phyloP scores from a whole-genome alignment of 2,888 invertebrate genomes.

The Drosophila setosimentum region DNA sequence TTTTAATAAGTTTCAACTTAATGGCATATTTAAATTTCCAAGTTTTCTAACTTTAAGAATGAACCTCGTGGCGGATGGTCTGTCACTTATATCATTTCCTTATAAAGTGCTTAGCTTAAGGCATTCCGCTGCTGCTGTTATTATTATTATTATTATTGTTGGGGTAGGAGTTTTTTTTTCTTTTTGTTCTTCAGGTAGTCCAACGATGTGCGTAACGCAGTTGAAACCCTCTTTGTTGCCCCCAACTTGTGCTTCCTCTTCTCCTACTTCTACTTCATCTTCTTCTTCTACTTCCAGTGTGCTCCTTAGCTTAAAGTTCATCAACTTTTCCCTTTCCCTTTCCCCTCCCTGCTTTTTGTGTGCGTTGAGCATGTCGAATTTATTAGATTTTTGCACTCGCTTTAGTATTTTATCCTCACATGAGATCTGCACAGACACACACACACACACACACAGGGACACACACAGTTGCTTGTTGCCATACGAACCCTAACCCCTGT shows the following conservation, averaged over 20 bases:
- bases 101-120: slow-evolving; percentile 37
- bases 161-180: slow-evolving; percentile 23
- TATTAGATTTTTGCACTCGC: slow-evolving; percentile 68
- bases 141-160: slow-evolving; percentile 25
- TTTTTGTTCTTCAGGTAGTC: slow-evolving; percentile 49
- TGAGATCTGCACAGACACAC: slow-evolving; percentile 57
- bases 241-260: neutral
- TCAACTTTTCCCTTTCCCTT: slow-evolving; percentile 63
- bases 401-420: slow-evolving; percentile 48
- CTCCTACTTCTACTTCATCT: neutral
- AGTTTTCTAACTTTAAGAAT: slow-evolving; percentile 18
- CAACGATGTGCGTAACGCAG: slow-evolving; percentile 52
- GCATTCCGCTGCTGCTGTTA: slow-evolving; percentile 38
- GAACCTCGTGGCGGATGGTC: slow-evolving; percentile 25
- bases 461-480: slow-evolving; percentile 33
- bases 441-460: slow-evolving; percentile 32
- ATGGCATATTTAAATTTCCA: neutral
- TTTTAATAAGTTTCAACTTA: neutral
- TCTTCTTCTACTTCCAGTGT: neutral
- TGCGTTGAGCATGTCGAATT: slow-evolving; percentile 37
- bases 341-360: slow-evolving; percentile 25
- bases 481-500: slow-evolving; percentile 27
- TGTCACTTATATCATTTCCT: slow-evolving; percentile 43
- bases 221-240: slow-evolving; percentile 1
- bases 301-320: slow-evolving; percentile 61